Base-by-base conservation (phyloP, 2,797 vertebrate genomes). In the Trachops cirrhosus region DNA sequence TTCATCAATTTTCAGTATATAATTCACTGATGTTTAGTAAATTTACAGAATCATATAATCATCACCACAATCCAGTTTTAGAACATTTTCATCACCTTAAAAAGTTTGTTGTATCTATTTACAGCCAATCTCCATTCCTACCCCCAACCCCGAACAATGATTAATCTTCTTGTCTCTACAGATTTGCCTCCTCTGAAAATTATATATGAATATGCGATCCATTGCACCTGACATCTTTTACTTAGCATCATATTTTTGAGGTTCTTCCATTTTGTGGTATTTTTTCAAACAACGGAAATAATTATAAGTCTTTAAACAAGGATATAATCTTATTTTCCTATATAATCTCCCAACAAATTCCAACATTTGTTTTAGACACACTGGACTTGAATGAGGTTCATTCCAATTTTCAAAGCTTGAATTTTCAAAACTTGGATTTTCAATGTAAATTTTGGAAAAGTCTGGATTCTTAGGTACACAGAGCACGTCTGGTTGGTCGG, bases 301-400 rank as follows among this genome's bases (percentile, higher is more conserved):
- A 86, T 94, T 39, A 71, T 44, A 85, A 48, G 41, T 39, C 32
- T 90, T 94, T 83, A 83, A 86, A 71, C 64, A 57, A 88, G 39
- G 52, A 62, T 67, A 41, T 85, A 91, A 73, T 84, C 62, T 94
- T 90, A 52, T 39, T 89, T 92, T 79, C 77, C 83, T 41, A 32
- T 52, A 41, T 39, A 26, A 41, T 89, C 19, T 67, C 90, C 64
- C 48, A 68, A 59, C 7, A 21, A 34, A 91, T 75, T 44, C 50
- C 46, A 77, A 82, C 59, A 44, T 68, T 85, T 80, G 41, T 89
- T 71, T 91, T n/a, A 89, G 88, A 91, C 14, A 48, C 83, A 22
- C 15, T 79, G 34, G 12, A 52, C 68, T 59, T 74, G 73, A 59
- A 46, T n/a, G 24, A 87, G 26, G 44, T 39, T 93, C 64, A 4